Percentiles rank a stretch among this genome's conserved stretches.
These are phyloP conservation scores for Tamandua tetradactyla DNA, from an alignment of 2,797 vertebrate species.

Conservation along the genomic window DNA sequence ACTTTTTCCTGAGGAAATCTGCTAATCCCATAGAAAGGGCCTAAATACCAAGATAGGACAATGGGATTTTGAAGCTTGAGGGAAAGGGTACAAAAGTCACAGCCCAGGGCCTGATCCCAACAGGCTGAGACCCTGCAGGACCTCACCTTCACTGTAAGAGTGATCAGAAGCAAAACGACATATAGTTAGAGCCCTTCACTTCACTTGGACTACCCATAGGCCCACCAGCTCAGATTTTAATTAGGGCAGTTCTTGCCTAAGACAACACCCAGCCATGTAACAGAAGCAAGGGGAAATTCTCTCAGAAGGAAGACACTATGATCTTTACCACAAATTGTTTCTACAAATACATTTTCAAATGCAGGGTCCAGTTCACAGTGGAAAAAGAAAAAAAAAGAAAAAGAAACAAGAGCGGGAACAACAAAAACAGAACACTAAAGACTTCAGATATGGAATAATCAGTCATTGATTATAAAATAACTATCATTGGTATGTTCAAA, in stretches of 20 bases:
- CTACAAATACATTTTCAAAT: slow-evolving; percentile 40
- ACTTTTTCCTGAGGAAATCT: not conserved
- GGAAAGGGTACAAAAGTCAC: not conserved
- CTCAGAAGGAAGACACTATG: not conserved
- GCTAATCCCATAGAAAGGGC: not conserved
- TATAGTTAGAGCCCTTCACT: not conserved
- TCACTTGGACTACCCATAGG: not conserved
- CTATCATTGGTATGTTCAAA: not conserved
- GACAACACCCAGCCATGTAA: not conserved
- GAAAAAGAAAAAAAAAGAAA: not conserved
- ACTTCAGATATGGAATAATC: not conserved
- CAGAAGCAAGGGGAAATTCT: not conserved
- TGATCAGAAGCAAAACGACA: not conserved
- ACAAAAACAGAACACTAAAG: not conserved
- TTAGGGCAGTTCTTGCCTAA: not conserved
- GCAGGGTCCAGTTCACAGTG: not conserved
- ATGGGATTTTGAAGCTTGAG: not conserved
- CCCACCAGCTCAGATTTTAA: not conserved
- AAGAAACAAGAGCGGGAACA: not conserved
- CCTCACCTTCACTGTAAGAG: not conserved
- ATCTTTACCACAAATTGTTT: not conserved
- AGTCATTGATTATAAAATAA: slow-evolving; percentile 15
- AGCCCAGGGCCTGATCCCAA: not conserved
- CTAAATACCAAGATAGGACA: not conserved
- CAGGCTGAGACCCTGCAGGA: not conserved